Percentiles rank a stretch among this genome's conserved stretches.
Evolutionary conservation across 2,797 vertebrate species (phyloP).

Genomic region (Platalea minor): DNA sequence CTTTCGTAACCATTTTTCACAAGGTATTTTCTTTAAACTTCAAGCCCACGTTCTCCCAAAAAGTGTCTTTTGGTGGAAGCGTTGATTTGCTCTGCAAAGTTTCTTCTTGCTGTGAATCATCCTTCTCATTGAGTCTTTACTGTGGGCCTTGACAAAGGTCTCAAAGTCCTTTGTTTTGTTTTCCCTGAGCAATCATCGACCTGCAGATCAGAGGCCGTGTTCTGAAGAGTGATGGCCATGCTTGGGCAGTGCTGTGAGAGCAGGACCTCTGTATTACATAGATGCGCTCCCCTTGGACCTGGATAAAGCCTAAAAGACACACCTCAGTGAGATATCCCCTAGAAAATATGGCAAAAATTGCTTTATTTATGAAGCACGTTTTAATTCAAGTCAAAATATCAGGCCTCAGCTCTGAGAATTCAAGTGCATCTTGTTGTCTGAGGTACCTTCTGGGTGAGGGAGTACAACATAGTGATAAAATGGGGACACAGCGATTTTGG

Average conservation of each 20-base stretch:
- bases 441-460: not conserved
- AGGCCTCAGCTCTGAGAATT: not conserved
- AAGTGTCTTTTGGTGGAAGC: not conserved
- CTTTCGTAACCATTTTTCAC: not conserved
- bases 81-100: not conserved
- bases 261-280: not conserved
- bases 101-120: not conserved
- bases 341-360: not conserved
- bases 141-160: not conserved
- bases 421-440: not conserved
- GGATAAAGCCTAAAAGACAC: not conserved
- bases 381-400: not conserved
- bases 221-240: not conserved
- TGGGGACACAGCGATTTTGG: not conserved
- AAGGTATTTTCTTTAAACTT: not conserved
- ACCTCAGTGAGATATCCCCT: not conserved
- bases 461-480: not conserved
- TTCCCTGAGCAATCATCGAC: not conserved
- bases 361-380: not conserved
- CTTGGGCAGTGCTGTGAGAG: not conserved
- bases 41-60: not conserved
- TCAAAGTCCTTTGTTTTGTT: not conserved
- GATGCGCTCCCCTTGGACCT: not conserved
- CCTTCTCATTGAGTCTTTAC: not conserved
- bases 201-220: not conserved